Conservation (phyloP, 2,113 vertebrate genomes). For the Sinocyclocheilus grahami region DNA sequence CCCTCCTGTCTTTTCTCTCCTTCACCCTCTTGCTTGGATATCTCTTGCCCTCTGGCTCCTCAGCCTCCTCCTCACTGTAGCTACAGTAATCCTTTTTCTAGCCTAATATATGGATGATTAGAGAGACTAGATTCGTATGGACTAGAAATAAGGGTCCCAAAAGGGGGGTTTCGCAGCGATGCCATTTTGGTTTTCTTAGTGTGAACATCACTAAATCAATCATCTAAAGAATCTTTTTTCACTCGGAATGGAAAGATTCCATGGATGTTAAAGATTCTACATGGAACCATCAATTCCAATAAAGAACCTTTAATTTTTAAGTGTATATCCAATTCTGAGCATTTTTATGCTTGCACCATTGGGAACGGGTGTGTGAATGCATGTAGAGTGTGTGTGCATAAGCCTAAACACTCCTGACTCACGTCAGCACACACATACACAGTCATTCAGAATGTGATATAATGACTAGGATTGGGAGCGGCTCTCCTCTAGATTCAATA, state of each 20-base stretch:
- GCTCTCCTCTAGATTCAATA: not conserved
- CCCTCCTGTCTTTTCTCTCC: slow-evolving; percentile 33
- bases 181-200: not conserved
- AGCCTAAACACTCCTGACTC: not conserved
- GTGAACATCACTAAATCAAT: not conserved
- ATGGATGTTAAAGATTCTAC: not conserved
- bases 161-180: not conserved
- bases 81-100: slow-evolving; percentile 51
- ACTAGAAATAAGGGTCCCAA: not conserved
- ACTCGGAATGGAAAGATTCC: not conserved
- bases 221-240: not conserved
- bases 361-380: not conserved
- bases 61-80: slow-evolving; percentile 35
- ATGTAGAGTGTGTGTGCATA: not conserved
- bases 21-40: slow-evolving; percentile 42
- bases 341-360: not conserved
- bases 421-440: not conserved
- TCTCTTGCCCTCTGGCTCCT: slow-evolving; percentile 44
- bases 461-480: not conserved
- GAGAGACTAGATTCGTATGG: slow-evolving; percentile 45
- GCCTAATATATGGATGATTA: slow-evolving; percentile 56
- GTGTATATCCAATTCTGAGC: not conserved
- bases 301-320: not conserved
- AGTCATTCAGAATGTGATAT: not conserved
- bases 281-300: not conserved